phyloP scores from a whole-genome alignment of 2,888 invertebrate genomes.

The Anoplius nigerrimus region DNA sequence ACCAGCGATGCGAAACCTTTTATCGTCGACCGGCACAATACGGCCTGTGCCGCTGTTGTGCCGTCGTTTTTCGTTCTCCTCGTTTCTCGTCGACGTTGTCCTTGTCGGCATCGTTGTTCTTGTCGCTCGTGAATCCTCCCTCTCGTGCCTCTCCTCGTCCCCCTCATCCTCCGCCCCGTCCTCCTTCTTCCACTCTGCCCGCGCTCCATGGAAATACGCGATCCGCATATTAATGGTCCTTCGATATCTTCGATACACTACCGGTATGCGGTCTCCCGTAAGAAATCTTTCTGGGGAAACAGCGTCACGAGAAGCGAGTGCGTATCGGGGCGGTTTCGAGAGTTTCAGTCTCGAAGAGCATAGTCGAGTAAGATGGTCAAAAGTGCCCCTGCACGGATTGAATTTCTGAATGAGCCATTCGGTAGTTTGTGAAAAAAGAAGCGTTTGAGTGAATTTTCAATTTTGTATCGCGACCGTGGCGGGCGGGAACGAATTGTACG shows the following conservation, averaged over 20 bases:
- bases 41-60: slow-evolving; percentile 31
- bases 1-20: slow-evolving; percentile 66
- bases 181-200: slow-evolving; percentile 20
- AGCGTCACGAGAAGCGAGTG: too few relatives aligned
- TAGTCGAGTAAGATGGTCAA: too few relatives aligned
- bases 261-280: background rate
- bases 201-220: slow-evolving; percentile 35
- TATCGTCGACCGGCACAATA: slow-evolving; percentile 66
- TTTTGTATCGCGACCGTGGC: too few relatives aligned
- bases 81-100: slow-evolving; percentile 26
- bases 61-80: slow-evolving; percentile 8
- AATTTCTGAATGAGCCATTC: too few relatives aligned
- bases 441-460: too few relatives aligned
- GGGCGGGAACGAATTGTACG: too few relatives aligned
- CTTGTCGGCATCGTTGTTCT: slow-evolving; percentile 28
- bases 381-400: too few relatives aligned
- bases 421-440: too few relatives aligned
- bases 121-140: slow-evolving; percentile 29
- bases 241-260: slow-evolving; percentile 39
- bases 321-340: too few relatives aligned
- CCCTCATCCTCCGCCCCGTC: slow-evolving; percentile 21
- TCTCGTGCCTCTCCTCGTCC: slow-evolving; percentile 26
- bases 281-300: too few relatives aligned
- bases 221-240: slow-evolving; percentile 49
- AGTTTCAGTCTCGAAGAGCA: too few relatives aligned